Conservation (phyloP, 2,113 vertebrate species). For the Lagopus muta region DNA sequence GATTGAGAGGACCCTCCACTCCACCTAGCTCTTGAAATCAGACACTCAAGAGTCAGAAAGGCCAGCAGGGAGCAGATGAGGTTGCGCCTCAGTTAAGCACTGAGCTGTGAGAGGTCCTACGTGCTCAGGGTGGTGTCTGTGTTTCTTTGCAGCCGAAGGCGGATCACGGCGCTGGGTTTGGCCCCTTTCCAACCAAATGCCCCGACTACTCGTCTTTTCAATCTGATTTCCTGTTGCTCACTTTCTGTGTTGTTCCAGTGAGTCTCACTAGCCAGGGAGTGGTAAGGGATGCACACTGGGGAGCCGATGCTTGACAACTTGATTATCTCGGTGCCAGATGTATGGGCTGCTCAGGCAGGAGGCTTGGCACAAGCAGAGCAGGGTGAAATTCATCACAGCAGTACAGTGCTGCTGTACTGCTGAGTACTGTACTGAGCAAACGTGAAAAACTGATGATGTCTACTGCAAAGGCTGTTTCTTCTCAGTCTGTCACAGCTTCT, state of each 20-base stretch:
- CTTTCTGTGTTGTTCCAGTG: background rate
- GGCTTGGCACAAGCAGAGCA: background rate
- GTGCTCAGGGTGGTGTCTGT: background rate
- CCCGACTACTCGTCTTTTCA: background rate
- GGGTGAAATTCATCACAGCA: background rate
- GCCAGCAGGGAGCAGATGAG: background rate
- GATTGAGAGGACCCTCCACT: background rate
- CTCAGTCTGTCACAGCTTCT: background rate
- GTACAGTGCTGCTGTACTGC: background rate
- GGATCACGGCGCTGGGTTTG: background rate
- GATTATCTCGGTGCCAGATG: background rate
- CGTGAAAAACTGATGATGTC: background rate
- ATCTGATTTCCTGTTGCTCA: background rate
- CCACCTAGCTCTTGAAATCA: background rate
- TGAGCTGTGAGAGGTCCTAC: background rate
- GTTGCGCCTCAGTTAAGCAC: background rate
- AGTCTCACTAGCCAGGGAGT: background rate
- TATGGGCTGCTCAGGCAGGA: background rate
- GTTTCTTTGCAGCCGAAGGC: background rate
- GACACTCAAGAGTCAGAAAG: background rate
- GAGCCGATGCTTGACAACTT: background rate
- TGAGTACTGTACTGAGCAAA: no score
- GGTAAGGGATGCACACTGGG: background rate
- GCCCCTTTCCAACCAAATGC: background rate
- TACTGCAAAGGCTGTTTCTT: background rate